These are phyloP conservation scores for Drosophila melanogaster DNA, from an alignment of 1,140 invertebrate species.

Conservation along the genomic window Release_6_plus_ISO1_MT NT_033777.3:16831001-16831500, in stretches of 20 bases:
- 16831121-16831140: neutral
- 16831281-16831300: slow-evolving; percentile 10
- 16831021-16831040: too few relatives aligned
- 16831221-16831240: neutral
- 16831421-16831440: slow-evolving; percentile 63
- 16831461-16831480: neutral
- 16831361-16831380: slow-evolving; percentile 64
- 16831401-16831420: slow-evolving; percentile 61
- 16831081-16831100: too few relatives aligned
- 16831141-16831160: neutral
- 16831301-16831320: neutral
- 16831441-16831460: neutral
- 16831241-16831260: slow-evolving; percentile 3
- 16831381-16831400: slow-evolving; percentile 61
- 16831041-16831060: too few relatives aligned
- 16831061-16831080: too few relatives aligned
- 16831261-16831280: neutral
- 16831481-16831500: slow-evolving; percentile 33
- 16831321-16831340: slow-evolving; percentile 22
- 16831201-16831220: neutral
- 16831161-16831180: neutral
- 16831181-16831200: too few relatives aligned
- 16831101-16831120: too few relatives aligned
- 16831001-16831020: too few relatives aligned
- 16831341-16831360: slow-evolving; percentile 32